These are phyloP conservation scores for Formica aserva DNA, from an alignment of 2,888 invertebrate species.

Conservation along the genomic window DNA sequence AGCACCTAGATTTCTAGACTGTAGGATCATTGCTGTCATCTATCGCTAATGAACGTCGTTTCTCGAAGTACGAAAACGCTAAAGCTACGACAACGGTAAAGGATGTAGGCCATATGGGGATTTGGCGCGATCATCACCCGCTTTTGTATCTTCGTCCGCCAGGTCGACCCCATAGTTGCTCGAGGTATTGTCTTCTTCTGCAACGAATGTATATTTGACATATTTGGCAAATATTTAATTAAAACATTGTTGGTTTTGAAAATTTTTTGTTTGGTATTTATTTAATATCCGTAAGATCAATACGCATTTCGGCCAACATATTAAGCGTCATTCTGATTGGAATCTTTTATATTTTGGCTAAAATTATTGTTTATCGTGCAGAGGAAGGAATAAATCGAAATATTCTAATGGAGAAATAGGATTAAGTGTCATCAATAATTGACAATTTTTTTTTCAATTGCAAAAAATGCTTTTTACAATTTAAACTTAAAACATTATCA, in stretches of 20 bases:
- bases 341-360: neutral
- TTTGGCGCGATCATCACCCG: conserved; percentile 64
- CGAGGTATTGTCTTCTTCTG: conserved; percentile 82
- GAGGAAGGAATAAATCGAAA: neutral
- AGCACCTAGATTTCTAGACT: conserved; percentile 25
- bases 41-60: neutral
- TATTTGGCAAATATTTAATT: neutral
- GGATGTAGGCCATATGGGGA: conserved; percentile 76
- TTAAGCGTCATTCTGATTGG: neutral
- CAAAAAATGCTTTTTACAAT: neutral
- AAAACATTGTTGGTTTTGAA: neutral
- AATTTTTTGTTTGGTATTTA: neutral
- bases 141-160: conserved; percentile 78
- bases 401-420: neutral
- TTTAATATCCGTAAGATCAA: neutral
- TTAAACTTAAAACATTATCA: neutral
- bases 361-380: neutral
- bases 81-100: conserved; percentile 75
- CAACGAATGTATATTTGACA: conserved; percentile 59
- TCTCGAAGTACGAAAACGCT: conserved; percentile 26
- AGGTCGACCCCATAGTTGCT: conserved; percentile 81
- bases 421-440: neutral
- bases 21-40: neutral
- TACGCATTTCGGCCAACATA: neutral
- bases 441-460: neutral